Evolutionary conservation across 2,797 vertebrate genomes (phyloP).

Genomic region (Podarcis siculus): DNA sequence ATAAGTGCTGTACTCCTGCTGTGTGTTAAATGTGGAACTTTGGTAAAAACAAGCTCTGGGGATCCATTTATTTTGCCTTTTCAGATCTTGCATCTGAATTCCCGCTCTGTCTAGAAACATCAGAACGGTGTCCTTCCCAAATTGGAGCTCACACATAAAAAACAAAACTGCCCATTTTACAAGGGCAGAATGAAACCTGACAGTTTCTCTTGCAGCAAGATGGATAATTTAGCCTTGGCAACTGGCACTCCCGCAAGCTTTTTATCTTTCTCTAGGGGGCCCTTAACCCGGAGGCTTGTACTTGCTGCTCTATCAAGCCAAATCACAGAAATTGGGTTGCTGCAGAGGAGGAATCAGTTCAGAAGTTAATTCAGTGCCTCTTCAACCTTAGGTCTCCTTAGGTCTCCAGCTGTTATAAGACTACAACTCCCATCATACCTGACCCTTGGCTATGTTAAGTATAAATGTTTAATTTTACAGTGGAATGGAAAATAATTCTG

Average conservation of each 20-base stretch:
- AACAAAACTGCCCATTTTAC: constrained; percentile 45
- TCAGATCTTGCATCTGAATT: neutral
- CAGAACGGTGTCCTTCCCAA: constrained; percentile 36
- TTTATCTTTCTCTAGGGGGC: constrained; percentile 58
- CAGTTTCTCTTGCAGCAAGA: constrained; percentile 42
- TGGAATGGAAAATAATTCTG: too few species aligned
- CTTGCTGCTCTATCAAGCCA: constrained; percentile 44
- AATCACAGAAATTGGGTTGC: constrained; percentile 20
- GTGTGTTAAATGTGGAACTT: neutral
- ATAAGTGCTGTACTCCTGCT: too few species aligned
- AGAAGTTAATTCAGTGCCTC: neutral
- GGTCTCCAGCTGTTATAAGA: too few species aligned
- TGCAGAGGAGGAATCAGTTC: neutral
- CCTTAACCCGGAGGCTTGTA: constrained; percentile 42
- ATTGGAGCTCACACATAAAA: constrained; percentile 45
- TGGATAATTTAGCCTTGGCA: constrained; percentile 49
- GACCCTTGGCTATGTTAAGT: too few species aligned
- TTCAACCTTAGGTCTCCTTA: too few species aligned
- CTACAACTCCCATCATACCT: too few species aligned
- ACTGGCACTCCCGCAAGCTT: constrained; percentile 55
- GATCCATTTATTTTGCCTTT: constrained; percentile 26
- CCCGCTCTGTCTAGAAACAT: constrained; percentile 9
- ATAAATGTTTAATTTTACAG: too few species aligned
- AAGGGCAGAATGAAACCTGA: constrained; percentile 44
- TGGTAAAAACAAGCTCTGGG: constrained; percentile 15